Evolutionary conservation across 2,888 invertebrate genomes (phyloP), one percentile per base, ranked within the genome.

Genomic region (Crepidodera aurea): DNA sequence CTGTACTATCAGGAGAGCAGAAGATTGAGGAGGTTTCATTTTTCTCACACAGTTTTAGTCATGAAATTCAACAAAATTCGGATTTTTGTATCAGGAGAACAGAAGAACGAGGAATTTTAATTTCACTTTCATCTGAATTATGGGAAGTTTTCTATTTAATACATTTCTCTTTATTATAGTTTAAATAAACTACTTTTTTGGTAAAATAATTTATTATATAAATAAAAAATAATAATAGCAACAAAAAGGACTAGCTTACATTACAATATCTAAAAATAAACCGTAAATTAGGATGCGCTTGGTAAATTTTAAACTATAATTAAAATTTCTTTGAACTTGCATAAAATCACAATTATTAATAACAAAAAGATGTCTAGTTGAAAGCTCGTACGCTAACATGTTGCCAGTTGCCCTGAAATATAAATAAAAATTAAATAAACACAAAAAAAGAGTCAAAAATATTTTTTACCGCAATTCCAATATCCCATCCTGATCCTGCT

Each of bases 401-500:
- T 64, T 78, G 77, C 73, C 74, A 86, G 68, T 84, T 85, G 18
- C 84, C 86, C 86, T 86, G 71, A 66, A 71, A 64, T 66, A n/a
- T 8, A 61, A 13, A 54, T 29, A 34, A 18, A 34, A 40, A 37
- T 51, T 4, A 22, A 39, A 13, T 29, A 32, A 39, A 53, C 12
- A 32, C n/a, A 22, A 22, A 22, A n/a, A n/a, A n/a, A n/a, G n/a
- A n/a, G n/a, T n/a, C n/a, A n/a, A n/a, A n/a, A n/a, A n/a, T n/a
- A n/a, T n/a, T n/a, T n/a, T 83, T 82, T 67, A 86, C 86, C 64
- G 83, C 80, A 62, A 91, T 87, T 27, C 91, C 88, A 40, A 85
- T 82, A 73, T 88, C 88, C 95, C 95, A 96, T 22, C 89, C 89
- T 25, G 88, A 86, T 50, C 95, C 95, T 57, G 87, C 85, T 1